Evolutionary conservation across 2,888 invertebrate species (phyloP), one percentile per base, ranked within the genome.

Genomic region (Volucella zonaria): DNA sequence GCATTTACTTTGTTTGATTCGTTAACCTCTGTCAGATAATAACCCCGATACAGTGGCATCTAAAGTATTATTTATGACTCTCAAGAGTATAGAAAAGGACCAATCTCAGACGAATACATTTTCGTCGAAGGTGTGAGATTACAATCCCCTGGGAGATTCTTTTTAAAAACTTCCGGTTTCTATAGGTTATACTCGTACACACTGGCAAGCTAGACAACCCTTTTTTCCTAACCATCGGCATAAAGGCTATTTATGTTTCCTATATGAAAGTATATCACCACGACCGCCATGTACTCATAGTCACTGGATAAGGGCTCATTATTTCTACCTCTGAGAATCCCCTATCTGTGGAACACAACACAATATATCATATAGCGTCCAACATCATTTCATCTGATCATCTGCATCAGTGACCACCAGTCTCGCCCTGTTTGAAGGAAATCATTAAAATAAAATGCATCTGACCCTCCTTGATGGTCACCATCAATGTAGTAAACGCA

Each of bases 391-490:
- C 81, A 78, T 75, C 75, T 61, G 52, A 79, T 79, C 79, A 83
- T 79, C 78, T 59, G 70, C 79, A 75, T 79, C 79, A 31, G 59
- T 71, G 82, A 79, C 82, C 74, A 66, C 59, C 74, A 64, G 66
- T 74, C 70, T 79, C 75, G 82, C 82, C 78, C 70, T 75, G 52
- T 68, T 83, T 66, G 59, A 75, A 49, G 59, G 75, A 83, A 83
- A 79, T 83, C 70, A 79, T 79, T 83, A 83, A 83, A 83, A 75
- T 70, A 70, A 78, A 83, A 79, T 70, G 66, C 82, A 83, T 70
- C 70, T 68, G 62, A 64, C 54, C 67, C 54, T 49, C 42, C 56
- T 45, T 15, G 58, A 40, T 59, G 45, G 47, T 54, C 64, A 59
- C 66, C 76, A 62, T 62, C 61, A 54, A 31, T 43, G 43, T 14